A percentile compares a stretch with the other conserved stretches of the same genome.
phyloP scores from a whole-genome alignment of 1,140 invertebrate genomes.

The Thalassaphorura encarpata region DNA sequence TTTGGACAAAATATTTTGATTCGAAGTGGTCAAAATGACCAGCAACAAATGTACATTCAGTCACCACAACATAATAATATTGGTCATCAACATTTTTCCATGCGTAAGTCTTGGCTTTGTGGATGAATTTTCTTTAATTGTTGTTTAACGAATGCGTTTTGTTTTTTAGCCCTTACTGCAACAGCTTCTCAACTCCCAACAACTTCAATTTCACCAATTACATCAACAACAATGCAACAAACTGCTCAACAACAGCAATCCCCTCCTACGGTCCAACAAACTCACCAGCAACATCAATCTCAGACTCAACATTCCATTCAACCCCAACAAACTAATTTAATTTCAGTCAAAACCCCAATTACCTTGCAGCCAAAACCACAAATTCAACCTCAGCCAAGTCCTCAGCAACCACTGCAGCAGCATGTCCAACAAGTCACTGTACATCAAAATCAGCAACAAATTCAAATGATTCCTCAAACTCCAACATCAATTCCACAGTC shows the following conservation, averaged over 20 bases:
- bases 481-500: constrained; percentile 35
- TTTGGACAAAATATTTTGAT: constrained; percentile 55
- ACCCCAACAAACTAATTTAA: constrained; percentile 20
- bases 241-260: constrained; percentile 20
- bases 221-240: constrained; percentile 34
- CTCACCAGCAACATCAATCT: constrained; percentile 40
- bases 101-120: constrained; percentile 26
- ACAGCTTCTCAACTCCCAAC: constrained; percentile 29
- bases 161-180: constrained; percentile 17
- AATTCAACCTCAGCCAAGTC: constrained; percentile 27
- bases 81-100: constrained; percentile 29
- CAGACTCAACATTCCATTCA: constrained; percentile 21
- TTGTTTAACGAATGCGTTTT: background rate
- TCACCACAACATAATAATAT: constrained; percentile 50
- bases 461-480: constrained; percentile 40
- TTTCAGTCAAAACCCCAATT: constrained; percentile 18
- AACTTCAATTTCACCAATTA: constrained; percentile 33
- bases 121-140: background rate
- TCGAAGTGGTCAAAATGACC: constrained; percentile 68
- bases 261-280: constrained; percentile 35
- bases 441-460: constrained; percentile 32
- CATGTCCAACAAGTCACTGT: constrained; percentile 27
- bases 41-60: constrained; percentile 79
- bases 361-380: constrained; percentile 29
- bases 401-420: constrained; percentile 21